phyloP scores from a whole-genome alignment of 2,888 invertebrate genomes.

The Muschampia plurimacula region DNA sequence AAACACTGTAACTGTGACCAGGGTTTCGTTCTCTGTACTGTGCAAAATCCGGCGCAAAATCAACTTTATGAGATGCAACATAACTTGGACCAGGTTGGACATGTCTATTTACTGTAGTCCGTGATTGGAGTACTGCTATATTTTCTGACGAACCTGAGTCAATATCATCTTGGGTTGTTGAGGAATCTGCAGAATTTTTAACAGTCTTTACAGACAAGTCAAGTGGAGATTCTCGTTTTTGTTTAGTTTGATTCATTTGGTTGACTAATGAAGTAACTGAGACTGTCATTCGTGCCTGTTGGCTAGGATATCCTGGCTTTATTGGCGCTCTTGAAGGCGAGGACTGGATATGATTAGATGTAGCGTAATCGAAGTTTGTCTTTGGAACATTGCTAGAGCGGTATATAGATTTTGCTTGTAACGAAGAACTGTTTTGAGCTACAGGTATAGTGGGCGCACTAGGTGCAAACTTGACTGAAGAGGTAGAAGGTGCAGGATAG shows the following conservation, averaged over 20 bases:
- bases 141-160: constrained; percentile 76
- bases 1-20: constrained; percentile 57
- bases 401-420: constrained; percentile 63
- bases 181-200: constrained; percentile 95
- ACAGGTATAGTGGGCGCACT: constrained; percentile 58
- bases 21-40: constrained; percentile 73
- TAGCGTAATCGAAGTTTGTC: constrained; percentile 67
- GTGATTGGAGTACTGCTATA: constrained; percentile 66
- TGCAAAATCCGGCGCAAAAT: constrained; percentile 91
- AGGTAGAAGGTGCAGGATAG: constrained; percentile 72
- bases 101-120: constrained; percentile 64
- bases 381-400: constrained; percentile 66
- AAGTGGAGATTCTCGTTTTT: constrained; percentile 91
- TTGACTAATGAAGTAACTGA: constrained; percentile 80
- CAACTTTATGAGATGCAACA: constrained; percentile 88
- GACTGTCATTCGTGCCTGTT: constrained; percentile 78
- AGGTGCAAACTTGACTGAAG: constrained; percentile 64
- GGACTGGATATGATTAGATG: constrained; percentile 66
- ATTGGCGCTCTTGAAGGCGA: constrained; percentile 68
- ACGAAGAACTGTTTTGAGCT: constrained; percentile 62
- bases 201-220: constrained; percentile 96
- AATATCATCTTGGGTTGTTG: constrained; percentile 90
- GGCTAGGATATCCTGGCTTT: constrained; percentile 73
- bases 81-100: constrained; percentile 57
- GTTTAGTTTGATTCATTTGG: constrained; percentile 80